Conservation (phyloP, 2,888 invertebrate genomes). For the Amblyjoppa fuscipennis region DNA sequence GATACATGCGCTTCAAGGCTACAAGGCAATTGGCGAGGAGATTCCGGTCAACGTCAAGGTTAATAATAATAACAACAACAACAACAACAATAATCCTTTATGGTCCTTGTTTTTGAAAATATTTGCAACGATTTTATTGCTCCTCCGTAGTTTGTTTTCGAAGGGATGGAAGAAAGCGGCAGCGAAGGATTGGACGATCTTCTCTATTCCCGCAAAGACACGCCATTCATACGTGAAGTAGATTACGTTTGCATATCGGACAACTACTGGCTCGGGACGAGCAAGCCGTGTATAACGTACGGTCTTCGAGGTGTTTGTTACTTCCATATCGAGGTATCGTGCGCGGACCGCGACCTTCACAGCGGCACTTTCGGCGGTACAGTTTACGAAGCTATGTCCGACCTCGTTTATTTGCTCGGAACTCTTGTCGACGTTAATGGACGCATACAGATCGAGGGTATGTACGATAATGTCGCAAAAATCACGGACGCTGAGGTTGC, state of each 20-base stretch:
- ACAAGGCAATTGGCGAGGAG: slow-evolving; percentile 90
- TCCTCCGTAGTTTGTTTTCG: slow-evolving; percentile 92
- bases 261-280: slow-evolving; percentile 99
- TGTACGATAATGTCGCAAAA: slow-evolving; percentile 94
- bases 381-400: slow-evolving; percentile 96
- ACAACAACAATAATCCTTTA: slow-evolving; percentile 1
- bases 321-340: slow-evolving; percentile 94
- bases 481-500: slow-evolving; percentile 90
- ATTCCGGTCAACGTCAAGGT: slow-evolving; percentile 91
- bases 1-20: slow-evolving; percentile 97
- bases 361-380: slow-evolving; percentile 98
- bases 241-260: slow-evolving; percentile 99
- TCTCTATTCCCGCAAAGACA: slow-evolving; percentile 89
- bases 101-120: no score
- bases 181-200: slow-evolving; percentile 97
- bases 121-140: not conserved
- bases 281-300: slow-evolving; percentile 98
- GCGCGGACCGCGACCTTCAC: slow-evolving; percentile 96
- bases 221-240: slow-evolving; percentile 91
- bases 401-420: slow-evolving; percentile 94
- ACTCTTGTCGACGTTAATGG: slow-evolving; percentile 95
- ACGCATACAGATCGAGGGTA: slow-evolving; percentile 92
- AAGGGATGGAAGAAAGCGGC: slow-evolving; percentile 99
- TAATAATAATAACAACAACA: slow-evolving; percentile 34
- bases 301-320: slow-evolving; percentile 97